Evolutionary conservation across 2,797 vertebrate species (phyloP), one percentile per base, ranked within the genome.

Genomic region (Parauchenoglanis ngamensis): DNA sequence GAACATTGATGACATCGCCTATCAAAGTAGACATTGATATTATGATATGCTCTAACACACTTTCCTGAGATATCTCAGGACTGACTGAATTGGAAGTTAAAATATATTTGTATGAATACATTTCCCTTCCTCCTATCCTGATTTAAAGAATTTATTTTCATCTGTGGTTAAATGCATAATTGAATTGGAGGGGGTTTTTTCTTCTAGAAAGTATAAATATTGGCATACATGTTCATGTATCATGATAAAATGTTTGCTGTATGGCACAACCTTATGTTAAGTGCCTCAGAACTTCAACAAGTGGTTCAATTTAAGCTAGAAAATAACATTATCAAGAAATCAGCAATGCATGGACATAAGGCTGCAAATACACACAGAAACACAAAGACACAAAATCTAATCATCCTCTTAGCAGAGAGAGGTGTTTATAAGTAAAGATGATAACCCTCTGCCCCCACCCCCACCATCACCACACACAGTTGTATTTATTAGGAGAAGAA

Each of bases 401-500:
- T 63, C 79, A 63, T 63, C 56, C 56, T 80, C 40, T 49, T 17
- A 82, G 59, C 49, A 21, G 7, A 82, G 79, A 82, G 61, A 52
- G 44, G 80, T 52, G 44, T 46, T 28, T 28, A 49, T 65, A 65
- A 65, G 79, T 65, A 82, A 65, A 67, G 79, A 81, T 81, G 40
- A 81, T 21, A 67, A 15, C 44, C 25, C 15, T 15, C 49, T 7
- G 2, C 70, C 40, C 4, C 31, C 3, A 3, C 25, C 21, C 70
- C 40, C 72, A 5, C 52, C 17, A 31, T 35, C 35, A 78, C 77
- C 52, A 80, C 77, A 80, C 77, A 80, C 35, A 80, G 1, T 46
- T 65, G 40, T 65, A 28, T 82, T 82, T 82, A 82, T 82, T 82
- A 82, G 72, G 23, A 15, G 44, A 31, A 82, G 61, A 0, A 82